These are phyloP conservation scores for Dunckerocampus dactyliophorus DNA, from an alignment of 2,113 vertebrate species.

Conservation along the genomic window DNA sequence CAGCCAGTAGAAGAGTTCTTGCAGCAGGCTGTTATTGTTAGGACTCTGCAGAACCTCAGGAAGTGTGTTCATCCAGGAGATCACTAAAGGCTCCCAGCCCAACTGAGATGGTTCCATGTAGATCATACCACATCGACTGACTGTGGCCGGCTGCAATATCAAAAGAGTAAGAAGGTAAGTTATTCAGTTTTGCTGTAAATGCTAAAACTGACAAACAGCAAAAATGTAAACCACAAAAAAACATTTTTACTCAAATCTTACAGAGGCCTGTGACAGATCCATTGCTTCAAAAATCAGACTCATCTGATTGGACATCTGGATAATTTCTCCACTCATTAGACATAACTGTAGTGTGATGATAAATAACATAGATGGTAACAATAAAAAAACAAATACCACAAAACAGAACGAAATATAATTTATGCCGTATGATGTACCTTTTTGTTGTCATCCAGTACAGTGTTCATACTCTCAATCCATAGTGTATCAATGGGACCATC, in stretches of 20 bases:
- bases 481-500: slow-evolving; percentile 95
- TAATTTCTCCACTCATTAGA: slow-evolving; percentile 98
- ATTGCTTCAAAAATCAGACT: slow-evolving; percentile 97
- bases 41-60: slow-evolving; percentile 73
- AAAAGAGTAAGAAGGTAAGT: background rate
- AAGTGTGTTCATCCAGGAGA: slow-evolving; percentile 84
- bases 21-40: slow-evolving; percentile 71
- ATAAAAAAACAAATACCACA: background rate
- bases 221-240: background rate
- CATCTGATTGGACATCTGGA: slow-evolving; percentile 95
- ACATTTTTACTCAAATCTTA: slow-evolving; percentile 62
- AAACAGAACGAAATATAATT: background rate
- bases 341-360: slow-evolving; percentile 77
- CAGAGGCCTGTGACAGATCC: slow-evolving; percentile 96
- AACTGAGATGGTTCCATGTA: slow-evolving; percentile 92
- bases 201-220: background rate
- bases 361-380: background rate
- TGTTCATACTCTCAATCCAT: slow-evolving; percentile 99
- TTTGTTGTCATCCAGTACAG: slow-evolving; percentile 97
- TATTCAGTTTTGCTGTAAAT: background rate
- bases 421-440: slow-evolving; percentile 74
- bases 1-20: slow-evolving; percentile 87
- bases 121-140: slow-evolving; percentile 98
- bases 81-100: slow-evolving; percentile 87
- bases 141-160: slow-evolving; percentile 85